phyloP scores from a whole-genome alignment of 2,113 vertebrate species.

The Hemichromis elongatus region DNA sequence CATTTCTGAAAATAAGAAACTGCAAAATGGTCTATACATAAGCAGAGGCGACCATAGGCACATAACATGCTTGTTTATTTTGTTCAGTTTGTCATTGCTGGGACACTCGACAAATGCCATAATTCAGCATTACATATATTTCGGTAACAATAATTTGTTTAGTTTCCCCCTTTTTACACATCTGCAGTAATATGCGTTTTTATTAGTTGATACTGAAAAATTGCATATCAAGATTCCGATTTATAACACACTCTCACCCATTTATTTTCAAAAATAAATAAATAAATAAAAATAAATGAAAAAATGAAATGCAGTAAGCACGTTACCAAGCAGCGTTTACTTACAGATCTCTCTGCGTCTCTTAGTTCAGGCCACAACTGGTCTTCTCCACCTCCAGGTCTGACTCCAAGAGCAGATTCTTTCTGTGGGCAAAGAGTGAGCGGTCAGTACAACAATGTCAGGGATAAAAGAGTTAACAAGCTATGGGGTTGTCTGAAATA shows the following conservation, averaged over 20 bases:
- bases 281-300: accelerated
- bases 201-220: too few species aligned
- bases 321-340: constrained; percentile 10
- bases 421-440: constrained; percentile 34
- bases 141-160: background rate
- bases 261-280: background rate
- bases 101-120: too few species aligned
- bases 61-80: background rate
- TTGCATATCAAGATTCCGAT: background rate
- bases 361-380: constrained; percentile 46
- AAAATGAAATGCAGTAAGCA: background rate
- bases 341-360: constrained; percentile 59
- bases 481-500: background rate
- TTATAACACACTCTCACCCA: background rate
- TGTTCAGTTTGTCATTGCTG: background rate
- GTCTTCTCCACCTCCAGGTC: constrained; percentile 29
- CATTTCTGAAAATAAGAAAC: background rate
- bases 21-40: background rate
- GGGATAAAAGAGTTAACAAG: constrained; percentile 32
- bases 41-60: background rate
- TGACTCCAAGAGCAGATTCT: constrained; percentile 12
- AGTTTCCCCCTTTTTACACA: background rate
- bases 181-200: background rate
- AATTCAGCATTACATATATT: background rate
- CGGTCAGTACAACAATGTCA: constrained; percentile 22